Evolutionary conservation across 2,888 invertebrate genomes (phyloP).

Genomic region (Amphipoea lucens): DNA sequence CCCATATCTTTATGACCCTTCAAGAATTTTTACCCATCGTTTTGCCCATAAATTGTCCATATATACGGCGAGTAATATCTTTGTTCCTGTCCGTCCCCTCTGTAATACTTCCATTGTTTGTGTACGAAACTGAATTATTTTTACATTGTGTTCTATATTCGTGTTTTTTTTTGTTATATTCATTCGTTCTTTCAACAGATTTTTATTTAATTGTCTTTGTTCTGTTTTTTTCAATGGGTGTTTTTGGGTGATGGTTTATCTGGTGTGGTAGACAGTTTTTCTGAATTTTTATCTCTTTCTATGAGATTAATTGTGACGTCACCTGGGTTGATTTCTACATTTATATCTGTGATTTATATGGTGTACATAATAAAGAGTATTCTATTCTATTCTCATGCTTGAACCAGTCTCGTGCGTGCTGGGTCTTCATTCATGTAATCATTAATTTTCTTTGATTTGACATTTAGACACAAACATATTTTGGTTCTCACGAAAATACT

Average conservation of each 20-base stretch:
- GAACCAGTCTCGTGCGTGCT: background rate
- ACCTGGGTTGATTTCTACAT: background rate
- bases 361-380: background rate
- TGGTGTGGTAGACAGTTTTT: background rate
- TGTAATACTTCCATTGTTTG: slow-evolving; percentile 74
- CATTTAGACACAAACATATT: slow-evolving; percentile 1
- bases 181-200: slow-evolving; percentile 58
- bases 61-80: slow-evolving; percentile 71
- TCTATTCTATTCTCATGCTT: background rate
- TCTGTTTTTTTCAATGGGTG: slow-evolving; percentile 26
- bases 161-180: slow-evolving; percentile 39
- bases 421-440: background rate
- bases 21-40: slow-evolving; percentile 55
- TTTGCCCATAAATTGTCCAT: slow-evolving; percentile 58
- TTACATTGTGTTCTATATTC: slow-evolving; percentile 67
- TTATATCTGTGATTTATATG: too few species aligned
- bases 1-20: slow-evolving; percentile 50
- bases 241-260: slow-evolving; percentile 25
- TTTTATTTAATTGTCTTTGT: slow-evolving; percentile 59
- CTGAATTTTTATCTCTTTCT: background rate
- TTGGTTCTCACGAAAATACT: slow-evolving; percentile 15
- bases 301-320: background rate
- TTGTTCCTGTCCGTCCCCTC: slow-evolving; percentile 68
- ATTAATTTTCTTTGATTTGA: slow-evolving; percentile 2
- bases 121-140: slow-evolving; percentile 77